phyloP scores from a whole-genome alignment of 2,888 invertebrate genomes.

The Phragmatobia fuliginosa region DNA sequence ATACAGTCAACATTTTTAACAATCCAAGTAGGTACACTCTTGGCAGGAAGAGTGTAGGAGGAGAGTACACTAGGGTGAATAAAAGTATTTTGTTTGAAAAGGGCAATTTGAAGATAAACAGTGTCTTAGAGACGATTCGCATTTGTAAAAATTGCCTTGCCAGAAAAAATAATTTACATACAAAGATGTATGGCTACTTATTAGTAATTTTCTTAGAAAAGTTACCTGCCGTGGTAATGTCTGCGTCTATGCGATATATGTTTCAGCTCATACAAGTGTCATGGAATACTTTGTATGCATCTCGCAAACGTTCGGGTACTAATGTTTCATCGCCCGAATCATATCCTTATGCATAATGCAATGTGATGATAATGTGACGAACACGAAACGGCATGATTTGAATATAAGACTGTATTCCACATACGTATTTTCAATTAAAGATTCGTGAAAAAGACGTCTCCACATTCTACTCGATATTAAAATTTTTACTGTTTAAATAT shows the following conservation, averaged over 20 bases:
- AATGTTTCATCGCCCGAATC: constrained; percentile 77
- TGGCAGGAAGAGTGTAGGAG: not conserved
- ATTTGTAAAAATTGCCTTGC: not conserved
- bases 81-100: not conserved
- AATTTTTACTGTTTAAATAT: not conserved
- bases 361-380: constrained; percentile 59
- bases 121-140: not conserved
- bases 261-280: constrained; percentile 40
- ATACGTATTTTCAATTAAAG: constrained; percentile 21
- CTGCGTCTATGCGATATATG: constrained; percentile 43
- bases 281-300: constrained; percentile 64
- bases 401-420: constrained; percentile 25
- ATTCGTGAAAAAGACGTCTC: constrained; percentile 24
- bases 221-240: constrained; percentile 5
- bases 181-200: not conserved
- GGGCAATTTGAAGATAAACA: not conserved
- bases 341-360: constrained; percentile 76
- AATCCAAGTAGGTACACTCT: not conserved
- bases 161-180: not conserved
- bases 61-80: too few species aligned
- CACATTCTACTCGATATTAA: constrained; percentile 2
- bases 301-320: constrained; percentile 66
- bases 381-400: constrained; percentile 59
- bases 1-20: not conserved
- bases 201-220: not conserved